phyloP scores from a whole-genome alignment of 2,113 vertebrate species.

The Rhynchomys soricoides region DNA sequence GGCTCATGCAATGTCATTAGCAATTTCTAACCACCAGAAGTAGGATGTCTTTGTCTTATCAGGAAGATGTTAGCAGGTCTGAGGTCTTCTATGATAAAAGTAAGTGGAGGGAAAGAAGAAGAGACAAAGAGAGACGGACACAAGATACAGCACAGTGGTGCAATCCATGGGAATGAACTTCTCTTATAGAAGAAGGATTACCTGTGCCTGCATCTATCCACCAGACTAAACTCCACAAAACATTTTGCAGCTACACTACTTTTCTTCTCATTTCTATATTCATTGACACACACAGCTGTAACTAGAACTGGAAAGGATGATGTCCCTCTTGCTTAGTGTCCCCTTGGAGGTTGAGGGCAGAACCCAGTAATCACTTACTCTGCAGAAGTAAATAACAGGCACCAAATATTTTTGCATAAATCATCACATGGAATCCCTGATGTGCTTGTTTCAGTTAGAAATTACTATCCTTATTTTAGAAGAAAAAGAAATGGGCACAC shows the following conservation, averaged over 20 bases:
- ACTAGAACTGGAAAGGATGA: not conserved
- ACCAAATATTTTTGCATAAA: not conserved
- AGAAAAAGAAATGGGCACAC: constrained; percentile 1
- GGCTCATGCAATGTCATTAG: constrained; percentile 51
- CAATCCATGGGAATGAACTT: not conserved
- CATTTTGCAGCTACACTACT: not conserved
- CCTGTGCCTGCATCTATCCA: not conserved
- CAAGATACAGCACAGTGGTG: fast-evolving
- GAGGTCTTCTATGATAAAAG: constrained; percentile 41
- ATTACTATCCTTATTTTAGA: not conserved
- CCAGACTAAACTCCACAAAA: not conserved
- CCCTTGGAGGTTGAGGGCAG: not conserved
- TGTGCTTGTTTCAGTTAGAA: not conserved
- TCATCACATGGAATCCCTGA: not conserved
- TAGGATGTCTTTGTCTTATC: constrained; percentile 60
- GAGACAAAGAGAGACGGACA: not conserved
- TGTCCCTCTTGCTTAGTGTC: not conserved
- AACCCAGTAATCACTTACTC: not conserved
- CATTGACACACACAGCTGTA: not conserved
- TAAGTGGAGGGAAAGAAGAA: not conserved
- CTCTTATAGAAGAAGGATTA: not conserved
- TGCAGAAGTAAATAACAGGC: not conserved
- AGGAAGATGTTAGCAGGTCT: constrained; percentile 42
- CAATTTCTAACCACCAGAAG: constrained; percentile 64
- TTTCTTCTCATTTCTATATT: not conserved